Percentiles rank a stretch among this genome's conserved stretches.
Evolutionary conservation across 2,113 vertebrate genomes (phyloP).

Genomic region (Dromaius novaehollandiae): DNA sequence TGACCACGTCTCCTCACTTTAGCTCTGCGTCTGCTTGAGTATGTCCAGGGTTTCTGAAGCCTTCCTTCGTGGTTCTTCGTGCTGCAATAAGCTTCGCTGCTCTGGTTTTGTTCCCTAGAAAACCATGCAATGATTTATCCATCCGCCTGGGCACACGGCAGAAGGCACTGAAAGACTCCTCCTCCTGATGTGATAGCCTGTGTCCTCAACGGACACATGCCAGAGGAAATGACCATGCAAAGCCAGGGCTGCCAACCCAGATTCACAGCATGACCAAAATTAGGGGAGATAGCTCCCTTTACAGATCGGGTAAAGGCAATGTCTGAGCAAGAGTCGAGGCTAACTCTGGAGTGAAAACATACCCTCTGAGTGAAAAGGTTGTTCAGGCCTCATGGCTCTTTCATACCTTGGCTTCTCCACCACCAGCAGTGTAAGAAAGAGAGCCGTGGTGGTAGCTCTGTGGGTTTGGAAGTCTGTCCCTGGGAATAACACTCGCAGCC

Average conservation of each 20-base stretch:
- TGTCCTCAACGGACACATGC: neutral
- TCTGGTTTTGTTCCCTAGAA: neutral
- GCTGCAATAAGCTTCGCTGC: neutral
- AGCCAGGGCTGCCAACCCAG: neutral
- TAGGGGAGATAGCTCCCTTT: neutral
- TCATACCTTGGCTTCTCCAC: neutral
- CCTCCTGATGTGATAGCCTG: neutral
- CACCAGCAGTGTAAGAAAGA: neutral
- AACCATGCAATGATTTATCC: neutral
- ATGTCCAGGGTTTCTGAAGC: neutral
- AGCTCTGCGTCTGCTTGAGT: accelerated
- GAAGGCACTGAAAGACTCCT: neutral
- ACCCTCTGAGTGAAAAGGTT: neutral
- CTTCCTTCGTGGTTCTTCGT: neutral
- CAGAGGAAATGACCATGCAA: neutral
- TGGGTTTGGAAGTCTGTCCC: neutral
- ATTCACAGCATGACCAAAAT: accelerated
- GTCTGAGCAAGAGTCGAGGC: neutral
- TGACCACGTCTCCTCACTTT: neutral
- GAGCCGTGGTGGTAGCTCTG: neutral
- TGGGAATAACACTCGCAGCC: neutral
- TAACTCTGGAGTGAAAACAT: neutral
- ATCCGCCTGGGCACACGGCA: neutral
- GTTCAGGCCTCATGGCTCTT: neutral
- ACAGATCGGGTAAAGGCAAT: neutral